These are phyloP conservation scores for Nymphalis c-album DNA, from an alignment of 2,888 invertebrate genomes.

Conservation along the genomic window DNA sequence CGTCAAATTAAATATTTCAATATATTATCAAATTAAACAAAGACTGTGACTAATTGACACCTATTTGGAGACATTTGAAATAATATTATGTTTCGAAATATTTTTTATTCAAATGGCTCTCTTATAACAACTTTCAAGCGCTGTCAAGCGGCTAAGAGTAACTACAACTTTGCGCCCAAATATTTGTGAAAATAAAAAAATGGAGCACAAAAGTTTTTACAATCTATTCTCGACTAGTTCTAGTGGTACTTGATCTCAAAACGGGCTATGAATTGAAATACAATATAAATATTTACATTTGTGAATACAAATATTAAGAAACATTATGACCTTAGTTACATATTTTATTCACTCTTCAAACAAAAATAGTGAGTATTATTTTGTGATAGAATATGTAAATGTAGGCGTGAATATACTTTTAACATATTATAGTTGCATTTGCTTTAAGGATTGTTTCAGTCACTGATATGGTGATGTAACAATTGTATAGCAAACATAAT, in stretches of 20 bases:
- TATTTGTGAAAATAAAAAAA: conserved; percentile 26
- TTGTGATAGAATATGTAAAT: too few relatives aligned
- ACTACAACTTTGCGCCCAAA: conserved; percentile 29
- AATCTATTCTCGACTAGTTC: conserved; percentile 10
- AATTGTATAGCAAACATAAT: too few relatives aligned
- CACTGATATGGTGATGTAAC: too few relatives aligned
- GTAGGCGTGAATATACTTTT: too few relatives aligned
- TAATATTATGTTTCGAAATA: conserved; percentile 7
- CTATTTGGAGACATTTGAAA: conserved; percentile 4
- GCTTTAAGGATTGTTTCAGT: too few relatives aligned
- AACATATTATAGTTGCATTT: too few relatives aligned
- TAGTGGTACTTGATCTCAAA: conserved; percentile 9
- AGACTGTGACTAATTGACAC: background rate
- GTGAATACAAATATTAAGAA: background rate
- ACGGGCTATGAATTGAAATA: background rate
- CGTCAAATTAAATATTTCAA: background rate
- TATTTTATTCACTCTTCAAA: too few relatives aligned
- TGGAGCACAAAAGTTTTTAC: conserved; percentile 16
- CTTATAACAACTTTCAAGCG: conserved; percentile 24
- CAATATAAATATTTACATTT: background rate
- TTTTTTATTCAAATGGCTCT: conserved; percentile 11
- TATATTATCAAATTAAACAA: background rate
- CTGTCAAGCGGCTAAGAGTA: conserved; percentile 20
- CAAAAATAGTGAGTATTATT: too few relatives aligned
- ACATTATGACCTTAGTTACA: too few relatives aligned